phyloP scores from a whole-genome alignment of 2,888 invertebrate species.

The Isoperla grammatica region DNA sequence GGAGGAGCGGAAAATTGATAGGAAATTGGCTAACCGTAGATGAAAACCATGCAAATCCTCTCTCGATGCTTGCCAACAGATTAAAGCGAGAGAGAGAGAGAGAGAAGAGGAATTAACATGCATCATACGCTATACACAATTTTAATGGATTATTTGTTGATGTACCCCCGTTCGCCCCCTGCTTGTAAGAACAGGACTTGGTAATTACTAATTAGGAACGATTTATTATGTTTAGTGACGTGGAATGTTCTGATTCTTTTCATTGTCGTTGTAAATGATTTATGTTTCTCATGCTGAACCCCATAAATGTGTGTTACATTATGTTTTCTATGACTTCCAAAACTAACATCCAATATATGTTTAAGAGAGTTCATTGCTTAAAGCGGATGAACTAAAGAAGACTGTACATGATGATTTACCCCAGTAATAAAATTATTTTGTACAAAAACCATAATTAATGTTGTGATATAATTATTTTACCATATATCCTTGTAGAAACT shows the following conservation, averaged over 20 bases:
- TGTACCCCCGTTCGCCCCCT: not conserved
- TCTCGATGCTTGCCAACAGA: not conserved
- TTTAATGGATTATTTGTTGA: conserved; percentile 8
- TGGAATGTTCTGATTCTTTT: too few relatives aligned
- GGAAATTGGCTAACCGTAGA: conserved; percentile 14
- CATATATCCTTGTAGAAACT: too few relatives aligned
- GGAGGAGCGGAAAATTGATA: conserved; percentile 19
- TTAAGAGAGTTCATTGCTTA: conserved; percentile 6
- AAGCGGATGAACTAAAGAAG: conserved; percentile 17
- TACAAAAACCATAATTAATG: conserved; percentile 11
- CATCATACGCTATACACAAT: conserved; percentile 1
- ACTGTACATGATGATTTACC: conserved; percentile 20
- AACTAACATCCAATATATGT: not conserved
- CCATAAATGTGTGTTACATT: too few relatives aligned
- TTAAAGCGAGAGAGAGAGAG: conserved; percentile 1
- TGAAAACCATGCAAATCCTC: conserved; percentile 14
- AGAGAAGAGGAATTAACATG: conserved; percentile 4
- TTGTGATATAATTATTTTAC: too few relatives aligned
- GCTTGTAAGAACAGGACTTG: too few relatives aligned
- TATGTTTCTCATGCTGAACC: too few relatives aligned
- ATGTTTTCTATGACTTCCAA: not conserved
- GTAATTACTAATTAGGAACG: too few relatives aligned
- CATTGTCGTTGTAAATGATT: too few relatives aligned
- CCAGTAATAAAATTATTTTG: conserved; percentile 23
- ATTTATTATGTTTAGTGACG: too few relatives aligned